Evolutionary conservation across 2,797 vertebrate genomes (phyloP), one percentile per base, ranked within the genome.

Genomic region (Sebastes iracundus): DNA sequence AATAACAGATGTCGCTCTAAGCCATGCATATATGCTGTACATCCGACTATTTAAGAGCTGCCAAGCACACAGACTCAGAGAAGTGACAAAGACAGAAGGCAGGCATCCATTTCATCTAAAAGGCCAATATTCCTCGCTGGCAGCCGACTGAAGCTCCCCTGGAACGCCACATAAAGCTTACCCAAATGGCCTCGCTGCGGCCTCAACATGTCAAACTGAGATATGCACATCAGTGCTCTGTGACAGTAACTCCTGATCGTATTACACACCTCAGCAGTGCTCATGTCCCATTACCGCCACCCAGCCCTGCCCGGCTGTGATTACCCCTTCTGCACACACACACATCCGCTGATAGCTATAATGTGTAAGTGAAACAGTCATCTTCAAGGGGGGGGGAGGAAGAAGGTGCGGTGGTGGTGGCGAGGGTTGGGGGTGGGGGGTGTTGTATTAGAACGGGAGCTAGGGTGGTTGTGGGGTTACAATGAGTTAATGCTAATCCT

Each of bases 231-330:
- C 93, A 93, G 88, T 77, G 89, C 88, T 87, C 88, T 90, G 91
- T 90, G 93, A 94, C 92, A 92, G 93, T 92, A 94, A 94, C 90
- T 94, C 92, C 93, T 94, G 92, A 95, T 95, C 90, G 85, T 90
- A 94, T 95, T 95, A 95, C 93, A 93, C 90, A 94, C 93, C 92
- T 95, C 92, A 94, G 87, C 90, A 90, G 91, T 85, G 92, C 89
- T 92, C 90, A 92, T 90, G 92, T 92, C 91, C 91, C 90, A 94
- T 92, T 94, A 93, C 88, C 35, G 66, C 89, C 84, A 87, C 80
- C 88, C 76, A 78, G 83, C 74, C 86, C 91, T 89, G 88, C 86
- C 86, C 78, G 65, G 55, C 82, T 89, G 85, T 89, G 88, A 93
- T 92, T 89, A 91, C 83, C 79, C 81, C 82, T 84, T n/a, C 55